Percentiles rank a stretch among this genome's conserved stretches.
phyloP scores from a whole-genome alignment of 2,797 vertebrate species.

The Eulemur rubriventer region DNA sequence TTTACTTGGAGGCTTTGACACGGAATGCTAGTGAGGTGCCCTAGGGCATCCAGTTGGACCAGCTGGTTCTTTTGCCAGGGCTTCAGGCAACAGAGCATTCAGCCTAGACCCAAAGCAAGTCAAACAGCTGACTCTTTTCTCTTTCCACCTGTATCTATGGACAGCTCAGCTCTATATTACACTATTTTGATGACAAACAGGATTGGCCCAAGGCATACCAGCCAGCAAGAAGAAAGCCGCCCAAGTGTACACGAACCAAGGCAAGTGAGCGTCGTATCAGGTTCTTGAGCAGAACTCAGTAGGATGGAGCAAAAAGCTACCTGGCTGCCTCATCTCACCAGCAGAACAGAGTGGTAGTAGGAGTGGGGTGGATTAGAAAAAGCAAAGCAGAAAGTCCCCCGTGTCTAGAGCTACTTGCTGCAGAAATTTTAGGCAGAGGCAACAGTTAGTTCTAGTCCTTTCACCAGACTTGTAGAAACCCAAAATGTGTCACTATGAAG shows the following conservation, averaged over 20 bases:
- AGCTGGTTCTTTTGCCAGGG: not conserved
- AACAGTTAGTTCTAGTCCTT: not conserved
- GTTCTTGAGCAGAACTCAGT: not conserved
- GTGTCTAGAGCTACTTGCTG: not conserved
- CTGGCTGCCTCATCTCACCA: not conserved
- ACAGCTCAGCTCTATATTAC: not conserved
- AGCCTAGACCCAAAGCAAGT: not conserved
- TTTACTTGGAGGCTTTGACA: not conserved
- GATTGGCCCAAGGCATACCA: not conserved
- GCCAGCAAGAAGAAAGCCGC: not conserved
- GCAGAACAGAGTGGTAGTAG: not conserved
- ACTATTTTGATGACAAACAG: not conserved
- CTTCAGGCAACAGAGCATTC: not conserved
- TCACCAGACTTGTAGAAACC: not conserved
- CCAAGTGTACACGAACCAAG: not conserved
- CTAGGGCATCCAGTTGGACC: not conserved
- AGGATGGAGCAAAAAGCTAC: not conserved
- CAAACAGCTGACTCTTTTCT: not conserved
- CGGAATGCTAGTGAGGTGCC: not conserved
- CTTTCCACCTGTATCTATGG: not conserved
- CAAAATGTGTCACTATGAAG: not conserved
- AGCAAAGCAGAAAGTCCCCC: not conserved
- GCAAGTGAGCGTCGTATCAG: too few species aligned
- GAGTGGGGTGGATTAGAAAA: too few species aligned
- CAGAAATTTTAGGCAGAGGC: not conserved